phyloP scores from a whole-genome alignment of 2,888 invertebrate genomes.

The Oscheius sp. region DNA sequence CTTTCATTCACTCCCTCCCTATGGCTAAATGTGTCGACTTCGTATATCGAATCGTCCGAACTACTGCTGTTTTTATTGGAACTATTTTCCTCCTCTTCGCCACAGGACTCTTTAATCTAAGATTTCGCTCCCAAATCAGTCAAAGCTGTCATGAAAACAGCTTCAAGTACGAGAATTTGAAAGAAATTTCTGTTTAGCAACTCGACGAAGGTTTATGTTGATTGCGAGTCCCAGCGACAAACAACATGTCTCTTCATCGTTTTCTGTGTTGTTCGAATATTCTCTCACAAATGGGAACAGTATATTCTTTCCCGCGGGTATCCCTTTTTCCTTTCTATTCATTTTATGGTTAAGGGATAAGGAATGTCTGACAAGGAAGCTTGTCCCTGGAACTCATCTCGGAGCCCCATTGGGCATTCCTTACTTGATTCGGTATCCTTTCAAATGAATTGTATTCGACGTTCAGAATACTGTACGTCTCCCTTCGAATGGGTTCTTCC shows the following conservation, averaged over 20 bases:
- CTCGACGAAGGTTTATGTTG: conserved; percentile 11
- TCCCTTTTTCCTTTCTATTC: background rate
- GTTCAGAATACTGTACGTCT: conserved; percentile 20
- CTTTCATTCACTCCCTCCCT: conserved; percentile 2
- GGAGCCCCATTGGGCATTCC: conserved; percentile 47
- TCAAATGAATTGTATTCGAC: too few species aligned
- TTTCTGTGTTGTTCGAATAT: conserved; percentile 45
- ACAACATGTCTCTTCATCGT: conserved; percentile 46
- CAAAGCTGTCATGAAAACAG: conserved; percentile 12
- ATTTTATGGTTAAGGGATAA: conserved; percentile 30
- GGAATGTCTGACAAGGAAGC: conserved; percentile 36
- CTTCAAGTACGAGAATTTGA: background rate
- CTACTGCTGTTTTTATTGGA: conserved; percentile 15
- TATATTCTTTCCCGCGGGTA: conserved; percentile 13
- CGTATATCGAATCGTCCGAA: conserved; percentile 13
- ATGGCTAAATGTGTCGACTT: conserved; percentile 20
- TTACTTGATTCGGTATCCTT: conserved; percentile 43
- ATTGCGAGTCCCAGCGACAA: conserved; percentile 32
- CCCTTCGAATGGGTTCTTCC: conserved; percentile 34
- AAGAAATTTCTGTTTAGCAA: background rate
- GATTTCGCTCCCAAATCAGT: conserved; percentile 32
- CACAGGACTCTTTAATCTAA: conserved; percentile 32
- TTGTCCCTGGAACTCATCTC: conserved; percentile 42
- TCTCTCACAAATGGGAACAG: conserved; percentile 47
- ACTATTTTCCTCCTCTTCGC: conserved; percentile 33